These are phyloP conservation scores for Cathartes aura DNA, from an alignment of 2,113 vertebrate genomes.

Conservation along the genomic window DNA sequence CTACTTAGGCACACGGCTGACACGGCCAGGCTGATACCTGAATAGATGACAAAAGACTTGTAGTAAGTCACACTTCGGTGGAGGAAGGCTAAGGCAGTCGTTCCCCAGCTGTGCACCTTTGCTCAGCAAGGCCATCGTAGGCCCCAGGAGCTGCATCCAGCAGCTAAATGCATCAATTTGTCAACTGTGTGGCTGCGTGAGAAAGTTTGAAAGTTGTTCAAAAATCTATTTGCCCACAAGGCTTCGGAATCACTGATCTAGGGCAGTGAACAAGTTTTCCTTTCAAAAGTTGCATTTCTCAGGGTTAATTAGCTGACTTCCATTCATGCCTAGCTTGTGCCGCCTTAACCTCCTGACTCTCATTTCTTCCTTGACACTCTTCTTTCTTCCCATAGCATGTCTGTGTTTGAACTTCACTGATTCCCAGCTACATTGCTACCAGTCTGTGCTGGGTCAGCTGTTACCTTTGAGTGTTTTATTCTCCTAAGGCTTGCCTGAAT, in stretches of 20 bases:
- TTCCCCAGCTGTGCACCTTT: not conserved
- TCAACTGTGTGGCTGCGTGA: constrained; percentile 2
- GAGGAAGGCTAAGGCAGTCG: not conserved
- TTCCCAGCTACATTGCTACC: not conserved
- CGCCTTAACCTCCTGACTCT: not conserved
- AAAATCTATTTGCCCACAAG: not conserved
- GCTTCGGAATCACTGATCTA: not conserved
- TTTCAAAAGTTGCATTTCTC: not conserved
- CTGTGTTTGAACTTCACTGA: not conserved
- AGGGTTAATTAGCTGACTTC: constrained; percentile 29
- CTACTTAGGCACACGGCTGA: not conserved
- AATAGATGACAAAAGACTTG: not conserved
- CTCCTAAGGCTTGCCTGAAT: not conserved
- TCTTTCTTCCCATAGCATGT: not conserved
- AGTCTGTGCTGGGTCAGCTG: constrained; percentile 3
- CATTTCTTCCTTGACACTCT: not conserved
- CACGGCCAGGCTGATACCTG: not conserved
- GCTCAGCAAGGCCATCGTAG: not conserved
- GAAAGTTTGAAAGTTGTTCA: constrained; percentile 7
- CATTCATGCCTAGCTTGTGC: constrained; percentile 24
- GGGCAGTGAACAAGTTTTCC: not conserved
- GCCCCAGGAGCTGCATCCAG: not conserved
- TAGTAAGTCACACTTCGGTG: rapidly evolving
- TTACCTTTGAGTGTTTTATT: not conserved
- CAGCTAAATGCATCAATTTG: not conserved